Evolutionary conservation across 2,888 invertebrate species (phyloP).

Genomic region (Polyploca ridens): DNA sequence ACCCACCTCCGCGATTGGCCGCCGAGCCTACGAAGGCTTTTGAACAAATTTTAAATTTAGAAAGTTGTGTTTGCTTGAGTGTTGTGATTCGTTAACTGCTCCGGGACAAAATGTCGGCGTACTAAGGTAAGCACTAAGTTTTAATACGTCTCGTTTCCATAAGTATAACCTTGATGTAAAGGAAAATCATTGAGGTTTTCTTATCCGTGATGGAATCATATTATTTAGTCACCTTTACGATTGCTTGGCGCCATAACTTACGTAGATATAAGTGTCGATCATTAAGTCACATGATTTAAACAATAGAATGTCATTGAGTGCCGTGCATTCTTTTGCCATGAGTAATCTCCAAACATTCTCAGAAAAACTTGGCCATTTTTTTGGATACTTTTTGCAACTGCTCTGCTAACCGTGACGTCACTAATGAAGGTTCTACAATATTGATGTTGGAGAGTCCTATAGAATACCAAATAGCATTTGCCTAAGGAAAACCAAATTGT

Average conservation of each 20-base stretch:
- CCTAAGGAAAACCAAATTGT: too few relatives aligned
- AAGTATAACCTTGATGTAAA: background rate
- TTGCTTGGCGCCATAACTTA: background rate
- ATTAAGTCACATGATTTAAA: constrained; percentile 1
- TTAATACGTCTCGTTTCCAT: constrained; percentile 10
- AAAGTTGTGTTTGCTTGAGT: constrained; percentile 61
- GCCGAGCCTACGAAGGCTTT: constrained; percentile 72
- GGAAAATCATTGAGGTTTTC: constrained; percentile 13
- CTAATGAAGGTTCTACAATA: too few relatives aligned
- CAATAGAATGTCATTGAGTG: background rate
- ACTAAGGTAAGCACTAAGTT: constrained; percentile 38
- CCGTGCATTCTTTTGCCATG: background rate
- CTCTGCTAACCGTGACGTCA: background rate
- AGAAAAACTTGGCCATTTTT: constrained; percentile 12
- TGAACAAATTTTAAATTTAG: constrained; percentile 59
- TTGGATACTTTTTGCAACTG: background rate
- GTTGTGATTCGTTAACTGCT: constrained; percentile 40
- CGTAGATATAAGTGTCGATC: background rate
- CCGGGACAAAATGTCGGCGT: constrained; percentile 41
- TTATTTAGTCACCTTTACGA: background rate
- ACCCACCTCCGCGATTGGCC: constrained; percentile 72
- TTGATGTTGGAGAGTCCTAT: too few relatives aligned
- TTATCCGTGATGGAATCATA: background rate
- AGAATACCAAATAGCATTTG: too few relatives aligned
- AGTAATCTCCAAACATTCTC: background rate